Evolutionary conservation across 1,140 invertebrate genomes (phyloP).

Genomic region (Zaprionus taronus): DNA sequence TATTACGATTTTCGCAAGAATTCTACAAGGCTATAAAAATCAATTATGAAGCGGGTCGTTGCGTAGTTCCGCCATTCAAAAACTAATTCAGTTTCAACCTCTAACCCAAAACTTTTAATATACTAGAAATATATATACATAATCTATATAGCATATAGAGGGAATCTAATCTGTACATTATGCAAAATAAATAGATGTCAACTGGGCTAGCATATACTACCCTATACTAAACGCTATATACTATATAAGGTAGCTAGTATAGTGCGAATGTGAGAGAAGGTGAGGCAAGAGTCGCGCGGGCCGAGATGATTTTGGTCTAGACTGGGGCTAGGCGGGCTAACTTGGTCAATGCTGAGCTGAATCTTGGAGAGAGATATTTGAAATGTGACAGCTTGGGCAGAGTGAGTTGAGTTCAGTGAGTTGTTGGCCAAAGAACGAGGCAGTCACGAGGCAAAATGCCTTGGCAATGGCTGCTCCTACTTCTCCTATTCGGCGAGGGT

Average conservation of each 20-base stretch:
- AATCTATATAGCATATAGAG: background rate
- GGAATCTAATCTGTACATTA: constrained; percentile 19
- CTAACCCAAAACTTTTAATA: constrained; percentile 3
- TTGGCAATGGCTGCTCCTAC: constrained; percentile 45
- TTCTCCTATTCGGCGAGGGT: background rate
- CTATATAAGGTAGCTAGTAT: background rate
- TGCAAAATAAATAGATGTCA: constrained; percentile 40
- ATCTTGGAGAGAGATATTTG: constrained; percentile 55
- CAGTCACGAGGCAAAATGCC: constrained; percentile 51
- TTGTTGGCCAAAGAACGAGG: constrained; percentile 62
- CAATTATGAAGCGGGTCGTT: background rate
- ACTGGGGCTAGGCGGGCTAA: constrained; percentile 42
- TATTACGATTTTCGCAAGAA: background rate
- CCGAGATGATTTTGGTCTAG: background rate
- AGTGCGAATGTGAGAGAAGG: constrained; percentile 27
- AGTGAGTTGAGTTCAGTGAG: constrained; percentile 52
- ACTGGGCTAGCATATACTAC: background rate
- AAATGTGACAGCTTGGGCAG: constrained; percentile 40
- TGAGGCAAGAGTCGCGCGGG: constrained; percentile 1
- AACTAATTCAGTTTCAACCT: constrained; percentile 6
- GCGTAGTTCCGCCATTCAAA: background rate
- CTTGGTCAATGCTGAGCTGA: constrained; percentile 73
- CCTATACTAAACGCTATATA: background rate
- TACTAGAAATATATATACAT: background rate
- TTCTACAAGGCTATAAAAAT: background rate